Base-by-base conservation (phyloP, 2,888 invertebrate genomes). In the Hemicrepidius hirtus region DNA sequence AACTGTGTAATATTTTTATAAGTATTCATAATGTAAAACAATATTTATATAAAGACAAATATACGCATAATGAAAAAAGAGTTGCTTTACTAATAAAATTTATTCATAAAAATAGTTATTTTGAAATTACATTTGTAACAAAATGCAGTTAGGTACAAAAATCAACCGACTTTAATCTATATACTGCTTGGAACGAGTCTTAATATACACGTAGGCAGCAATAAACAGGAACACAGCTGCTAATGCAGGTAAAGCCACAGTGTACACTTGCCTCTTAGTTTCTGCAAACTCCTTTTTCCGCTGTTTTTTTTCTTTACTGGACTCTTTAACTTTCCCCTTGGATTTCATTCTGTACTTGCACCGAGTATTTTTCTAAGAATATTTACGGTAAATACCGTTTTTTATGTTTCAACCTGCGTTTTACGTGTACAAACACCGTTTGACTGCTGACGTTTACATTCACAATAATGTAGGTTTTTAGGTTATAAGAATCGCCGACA, bases 251-350 rank as follows among this genome's bases (percentile, higher is more conserved):
- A 94, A 85, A 72, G 93, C 96, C 71, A 95, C 87, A 0, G 94
- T 94, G 82, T 92, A 92, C n/a, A 94, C 89, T 76, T 94, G 92
- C 82, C 92, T 92, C 80, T 95, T 93, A 83, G 92, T 93, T 84
- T 93, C 92, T 7, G 92, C 88, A 81, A 95, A 96, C 77, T 96
- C 96, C 86, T 94, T 92, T 87, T 94, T 95, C 37, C 96, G 91
- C 82, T 95, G 94, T 80, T 93, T 92, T 84, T 94, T 95, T 85
- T 96, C 95, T 84, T 92, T 93, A 10, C 93, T 92, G 0, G 93
- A 93, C 87, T 96, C 95, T 87, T 95, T 96, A 53, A 92, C 91
- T 83, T 92, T 92, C 60, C 95, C 95, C 83, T 94, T 95, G 44
- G 94, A 86, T 84, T 94, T 91, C 95, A 95, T 95, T 77, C 80